phyloP scores from a whole-genome alignment of 2,888 invertebrate species.

The Steromphala cineraria region DNA sequence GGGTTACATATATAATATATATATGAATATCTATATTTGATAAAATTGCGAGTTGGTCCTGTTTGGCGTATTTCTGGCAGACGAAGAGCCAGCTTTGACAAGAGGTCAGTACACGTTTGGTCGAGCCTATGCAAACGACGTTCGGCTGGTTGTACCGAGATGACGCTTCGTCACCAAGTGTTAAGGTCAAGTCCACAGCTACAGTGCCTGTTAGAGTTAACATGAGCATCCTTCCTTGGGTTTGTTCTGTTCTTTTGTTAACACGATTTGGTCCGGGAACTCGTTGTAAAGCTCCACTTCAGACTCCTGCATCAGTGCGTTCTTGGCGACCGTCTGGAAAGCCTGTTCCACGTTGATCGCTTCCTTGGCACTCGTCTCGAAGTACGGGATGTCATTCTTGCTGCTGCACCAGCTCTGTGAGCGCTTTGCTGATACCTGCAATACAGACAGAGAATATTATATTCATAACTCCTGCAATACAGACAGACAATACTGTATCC shows the following conservation, averaged over 20 bases:
- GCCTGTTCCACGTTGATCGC: conserved; percentile 99
- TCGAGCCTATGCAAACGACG: no score
- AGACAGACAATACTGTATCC: background rate
- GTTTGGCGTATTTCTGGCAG: background rate
- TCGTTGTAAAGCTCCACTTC: conserved; percentile 97
- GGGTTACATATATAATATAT: conserved; percentile 1
- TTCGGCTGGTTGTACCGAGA: no score
- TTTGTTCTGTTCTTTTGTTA: conserved; percentile 68
- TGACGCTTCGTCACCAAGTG: background rate
- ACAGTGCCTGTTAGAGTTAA: conserved; percentile 40
- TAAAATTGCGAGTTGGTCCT: background rate
- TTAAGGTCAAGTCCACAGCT: background rate
- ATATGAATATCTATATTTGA: background rate
- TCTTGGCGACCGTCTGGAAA: conserved; percentile 98
- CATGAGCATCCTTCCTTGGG: conserved; percentile 64
- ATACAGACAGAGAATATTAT: background rate
- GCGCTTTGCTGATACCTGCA: conserved; percentile 75
- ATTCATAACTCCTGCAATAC: background rate
- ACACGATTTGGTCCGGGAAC: conserved; percentile 93
- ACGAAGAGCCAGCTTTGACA: background rate
- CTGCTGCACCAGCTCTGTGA: conserved; percentile 99
- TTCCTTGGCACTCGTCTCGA: conserved; percentile 99
- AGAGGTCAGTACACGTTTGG: background rate
- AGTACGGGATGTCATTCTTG: conserved; percentile 99
- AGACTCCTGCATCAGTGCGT: conserved; percentile 87